Conservation (phyloP, 1,140 invertebrate genomes). For the Notospermus geniculatus region DNA sequence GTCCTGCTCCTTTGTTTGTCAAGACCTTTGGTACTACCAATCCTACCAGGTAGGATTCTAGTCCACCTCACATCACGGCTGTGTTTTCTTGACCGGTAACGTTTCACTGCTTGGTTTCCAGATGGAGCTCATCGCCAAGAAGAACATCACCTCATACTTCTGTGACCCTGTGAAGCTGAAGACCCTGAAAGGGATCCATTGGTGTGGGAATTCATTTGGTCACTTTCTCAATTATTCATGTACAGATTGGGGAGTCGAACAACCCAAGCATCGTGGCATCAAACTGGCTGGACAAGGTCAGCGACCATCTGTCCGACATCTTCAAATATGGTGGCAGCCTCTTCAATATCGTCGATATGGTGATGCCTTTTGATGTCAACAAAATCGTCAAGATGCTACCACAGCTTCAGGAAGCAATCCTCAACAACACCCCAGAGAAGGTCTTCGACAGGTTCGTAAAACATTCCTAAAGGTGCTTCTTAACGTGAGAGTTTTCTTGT, state of each 20-base stretch:
- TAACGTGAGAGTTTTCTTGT: background rate
- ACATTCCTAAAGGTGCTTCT: background rate
- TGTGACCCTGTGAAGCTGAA: constrained; percentile 4
- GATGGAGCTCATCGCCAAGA: constrained; percentile 4
- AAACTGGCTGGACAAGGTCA: background rate
- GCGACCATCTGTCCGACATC: background rate
- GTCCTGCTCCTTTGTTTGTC: background rate
- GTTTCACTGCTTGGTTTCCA: background rate
- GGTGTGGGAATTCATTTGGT: no score
- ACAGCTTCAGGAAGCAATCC: background rate
- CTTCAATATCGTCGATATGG: background rate
- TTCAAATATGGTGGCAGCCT: background rate
- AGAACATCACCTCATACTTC: constrained; percentile 1
- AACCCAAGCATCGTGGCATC: background rate
- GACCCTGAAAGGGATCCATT: no score
- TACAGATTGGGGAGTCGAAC: background rate
- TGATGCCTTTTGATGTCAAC: background rate
- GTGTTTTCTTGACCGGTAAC: no score
- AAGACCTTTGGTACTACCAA: no score
- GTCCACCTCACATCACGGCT: no score
- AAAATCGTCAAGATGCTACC: background rate
- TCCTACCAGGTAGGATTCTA: no score
- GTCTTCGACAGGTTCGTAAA: constrained; percentile 1
- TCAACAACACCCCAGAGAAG: constrained; percentile 1
- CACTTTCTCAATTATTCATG: background rate